Evolutionary conservation across 2,113 vertebrate genomes (phyloP), one percentile per base, ranked within the genome.

Genomic region (Mesocricetus auratus): DNA sequence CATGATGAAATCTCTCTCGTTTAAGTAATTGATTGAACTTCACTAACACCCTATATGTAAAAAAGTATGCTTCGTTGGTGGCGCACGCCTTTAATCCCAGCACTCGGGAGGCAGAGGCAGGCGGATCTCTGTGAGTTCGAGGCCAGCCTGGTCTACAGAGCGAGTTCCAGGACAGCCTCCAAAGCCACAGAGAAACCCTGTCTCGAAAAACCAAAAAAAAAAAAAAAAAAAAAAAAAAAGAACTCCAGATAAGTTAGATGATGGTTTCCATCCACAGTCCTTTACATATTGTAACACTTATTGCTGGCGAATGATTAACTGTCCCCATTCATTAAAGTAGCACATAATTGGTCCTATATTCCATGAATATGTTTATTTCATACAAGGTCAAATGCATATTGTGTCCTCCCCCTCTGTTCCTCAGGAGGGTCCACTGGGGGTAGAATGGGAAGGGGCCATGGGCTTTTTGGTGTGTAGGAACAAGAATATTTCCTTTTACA

Each of bases 401-500:
- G 0, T 9, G 22, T 33, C 22, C 21, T 22, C 77, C 73, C 56
- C 42, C 89, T 91, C 75, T 33, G 21, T 53, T 56, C 68, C 77
- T 69, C 53, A 7, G 94, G 73, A 86, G 87, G 50, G 16, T 9
- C 62, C 31, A 3, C 60, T 0, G 8, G 92, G 90, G 53, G 36
- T 24, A 10, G 22, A 68, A 21, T 7, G 81, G 91, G 89, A 69
- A 87, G 87, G 85, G 86, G 83, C 77, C 82, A 21, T 12, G 53
- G 60, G n/a, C 68, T 82, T 86, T 58, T 5, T 22, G 86, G 36
- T 94, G 94, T 81, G 86, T 69, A 94, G 94, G 92, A 96, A 73
- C 94, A 90, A 88, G 95, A 78, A 58, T 91, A 85, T 89, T 93
- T 94, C 86, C 89, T 90, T 97, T 95, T 96, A 97, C 97, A 95